Evolutionary conservation across 30 jellyfish, hydroid and myxozoan genomes (phyloP).

Genomic region (Hydractinia echinata): DNA sequence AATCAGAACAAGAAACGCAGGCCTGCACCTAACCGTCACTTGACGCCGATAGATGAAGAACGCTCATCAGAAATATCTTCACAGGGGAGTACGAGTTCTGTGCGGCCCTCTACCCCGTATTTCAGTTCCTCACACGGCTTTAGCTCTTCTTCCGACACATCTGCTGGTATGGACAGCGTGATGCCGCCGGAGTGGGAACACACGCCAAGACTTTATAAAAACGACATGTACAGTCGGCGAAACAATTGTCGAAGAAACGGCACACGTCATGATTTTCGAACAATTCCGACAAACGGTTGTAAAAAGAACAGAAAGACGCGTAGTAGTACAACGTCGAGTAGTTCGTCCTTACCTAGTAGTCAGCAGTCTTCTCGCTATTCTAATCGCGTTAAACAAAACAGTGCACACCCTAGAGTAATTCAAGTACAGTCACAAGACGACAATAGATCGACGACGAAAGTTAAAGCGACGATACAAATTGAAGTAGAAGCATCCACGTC

Average conservation of each 20-base stretch:
- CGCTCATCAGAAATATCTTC: not conserved
- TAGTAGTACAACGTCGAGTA: no score
- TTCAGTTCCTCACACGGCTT: no score
- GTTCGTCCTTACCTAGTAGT: no score
- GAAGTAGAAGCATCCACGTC: conserved; percentile 1
- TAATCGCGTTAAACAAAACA: not conserved
- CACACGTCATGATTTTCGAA: no score
- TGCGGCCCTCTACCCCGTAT: not conserved
- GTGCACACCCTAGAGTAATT: conserved; percentile 18
- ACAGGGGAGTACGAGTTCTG: not conserved
- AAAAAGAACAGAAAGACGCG: no score
- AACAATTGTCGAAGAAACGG: no score
- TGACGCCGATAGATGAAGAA: conserved; percentile 33
- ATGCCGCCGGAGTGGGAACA: no score
- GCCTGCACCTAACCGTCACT: not conserved
- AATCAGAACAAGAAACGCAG: not conserved
- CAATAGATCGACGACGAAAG: conserved; percentile 11
- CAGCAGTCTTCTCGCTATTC: not conserved
- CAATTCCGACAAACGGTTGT: no score
- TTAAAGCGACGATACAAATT: conserved; percentile 25
- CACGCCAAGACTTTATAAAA: no score
- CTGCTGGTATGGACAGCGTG: no score
- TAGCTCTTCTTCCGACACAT: no score
- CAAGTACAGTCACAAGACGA: conserved; percentile 8
- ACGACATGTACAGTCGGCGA: no score